Percentiles rank a stretch among this genome's conserved stretches.
These are phyloP conservation scores for Heterodera filipjevi DNA, from an alignment of 2,888 invertebrate genomes.

Conservation along the genomic window DNA sequence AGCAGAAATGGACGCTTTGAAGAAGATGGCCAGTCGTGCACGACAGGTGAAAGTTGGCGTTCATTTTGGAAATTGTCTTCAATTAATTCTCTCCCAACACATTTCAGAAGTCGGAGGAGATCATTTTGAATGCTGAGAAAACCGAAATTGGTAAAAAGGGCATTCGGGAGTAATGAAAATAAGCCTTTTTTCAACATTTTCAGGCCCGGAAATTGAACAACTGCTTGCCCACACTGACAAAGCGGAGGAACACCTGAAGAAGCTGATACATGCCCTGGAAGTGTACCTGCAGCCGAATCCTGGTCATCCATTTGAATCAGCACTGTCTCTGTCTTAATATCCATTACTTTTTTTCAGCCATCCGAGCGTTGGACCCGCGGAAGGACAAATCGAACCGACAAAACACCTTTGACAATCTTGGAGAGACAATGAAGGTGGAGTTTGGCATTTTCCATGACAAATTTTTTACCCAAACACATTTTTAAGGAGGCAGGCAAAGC, in stretches of 20 bases:
- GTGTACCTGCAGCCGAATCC: conserved; percentile 87
- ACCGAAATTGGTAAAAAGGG: conserved; percentile 77
- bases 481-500: conserved; percentile 66
- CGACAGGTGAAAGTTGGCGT: not conserved
- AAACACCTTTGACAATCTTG: conserved; percentile 82
- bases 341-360: conserved; percentile 63
- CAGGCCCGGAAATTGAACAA: conserved; percentile 79
- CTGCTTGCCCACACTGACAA: conserved; percentile 81
- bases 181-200: not conserved
- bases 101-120: conserved; percentile 83
- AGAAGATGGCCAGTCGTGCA: not conserved
- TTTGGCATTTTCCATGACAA: not conserved
- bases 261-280: conserved; percentile 79
- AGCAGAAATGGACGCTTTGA: not conserved
- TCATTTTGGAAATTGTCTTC: not conserved
- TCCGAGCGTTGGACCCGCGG: conserved; percentile 69
- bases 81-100: not conserved
- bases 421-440: conserved; percentile 75
- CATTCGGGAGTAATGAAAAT: not conserved
- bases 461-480: not conserved
- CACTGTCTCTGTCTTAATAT: not conserved
- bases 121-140: conserved; percentile 84
- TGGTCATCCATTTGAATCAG: conserved; percentile 68
- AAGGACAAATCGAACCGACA: conserved; percentile 68
- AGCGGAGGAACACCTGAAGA: conserved; percentile 84